Base-by-base conservation (phyloP, 2,888 invertebrate genomes). In the Apotomis turbidana region DNA sequence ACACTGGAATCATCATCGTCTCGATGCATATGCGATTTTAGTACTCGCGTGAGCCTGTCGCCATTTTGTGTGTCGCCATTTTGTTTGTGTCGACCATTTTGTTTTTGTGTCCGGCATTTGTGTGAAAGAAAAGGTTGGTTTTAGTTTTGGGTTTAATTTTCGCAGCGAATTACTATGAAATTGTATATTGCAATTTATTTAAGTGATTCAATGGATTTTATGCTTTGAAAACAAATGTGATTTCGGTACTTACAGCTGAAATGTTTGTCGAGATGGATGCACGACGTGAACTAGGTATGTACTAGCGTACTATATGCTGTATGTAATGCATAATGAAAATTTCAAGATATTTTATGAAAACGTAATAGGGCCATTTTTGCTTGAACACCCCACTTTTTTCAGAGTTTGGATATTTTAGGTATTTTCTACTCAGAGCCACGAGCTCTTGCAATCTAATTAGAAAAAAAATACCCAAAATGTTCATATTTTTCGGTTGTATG, bases 1-100 rank as follows among this genome's bases (percentile, higher is more conserved):
- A 95, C 95, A 76, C 96, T 95, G 84, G 85, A 91, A 86, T 87
- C 80, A 72, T 84, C 88, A 76, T 88, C 81, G 68, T 77, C 85
- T 3, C 90, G 87, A 54, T 86, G 87, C 92, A 93, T 93, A 78
- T 92, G 93, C 0, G 91, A 87, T 1, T 85, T 84, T 2, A 93
- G 70, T 0, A 92, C 93, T 38, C 91, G 80, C 3, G 86, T 79
- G 3, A 93, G 85, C 64, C 92, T 92, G 83, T 38, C 63, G 52
- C 83, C 85, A 84, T 83, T 81, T 82, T 76, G 70, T 54, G 36
- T 15, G 6, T 6, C 64, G 68, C 60, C 68, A 57, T 57, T 66
- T 66, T 68, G 60, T 68, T 51, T 63, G 9, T 36, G 54, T 49
- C 55, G 52, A 36, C 64, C 64, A 71, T 71, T 60, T 64, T 70